These are phyloP conservation scores for Chaetops frenatus DNA, from an alignment of 2,113 vertebrate genomes.

Conservation along the genomic window DNA sequence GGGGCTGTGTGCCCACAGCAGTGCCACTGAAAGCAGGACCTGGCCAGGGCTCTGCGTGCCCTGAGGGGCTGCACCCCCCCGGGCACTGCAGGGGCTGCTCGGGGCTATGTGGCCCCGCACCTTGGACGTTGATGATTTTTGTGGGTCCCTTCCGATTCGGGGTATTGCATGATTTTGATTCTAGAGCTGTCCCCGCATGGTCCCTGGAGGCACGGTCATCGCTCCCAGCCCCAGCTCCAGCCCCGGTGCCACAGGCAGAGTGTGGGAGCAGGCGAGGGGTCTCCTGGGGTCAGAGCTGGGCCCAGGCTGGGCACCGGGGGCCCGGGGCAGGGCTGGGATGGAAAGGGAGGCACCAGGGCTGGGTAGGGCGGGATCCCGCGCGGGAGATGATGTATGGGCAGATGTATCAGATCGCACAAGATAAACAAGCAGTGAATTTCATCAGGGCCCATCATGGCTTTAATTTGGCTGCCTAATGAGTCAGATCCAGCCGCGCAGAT, in stretches of 20 bases:
- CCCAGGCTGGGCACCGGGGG: not conserved
- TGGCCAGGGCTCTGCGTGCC: not conserved
- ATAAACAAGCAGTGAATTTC: constrained; percentile 96
- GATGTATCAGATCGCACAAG: constrained; percentile 91
- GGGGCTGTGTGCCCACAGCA: not conserved
- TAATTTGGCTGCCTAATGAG: constrained; percentile 96
- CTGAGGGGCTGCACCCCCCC: rapidly evolving
- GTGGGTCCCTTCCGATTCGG: not conserved
- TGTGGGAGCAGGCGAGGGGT: rapidly evolving
- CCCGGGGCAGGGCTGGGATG: not conserved
- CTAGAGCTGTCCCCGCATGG: rapidly evolving
- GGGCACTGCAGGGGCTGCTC: rapidly evolving
- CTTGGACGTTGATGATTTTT: rapidly evolving
- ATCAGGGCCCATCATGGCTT: constrained; percentile 95
- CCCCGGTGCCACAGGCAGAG: rapidly evolving
- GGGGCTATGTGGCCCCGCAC: not conserved
- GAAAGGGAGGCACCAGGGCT: not conserved
- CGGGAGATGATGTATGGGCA: constrained; percentile 82
- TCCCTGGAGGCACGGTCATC: rapidly evolving
- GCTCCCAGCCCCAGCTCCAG: rapidly evolving
- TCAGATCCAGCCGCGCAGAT: constrained; percentile 93
- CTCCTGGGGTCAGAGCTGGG: not conserved
- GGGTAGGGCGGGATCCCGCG: constrained; percentile 50
- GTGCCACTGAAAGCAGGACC: not conserved
- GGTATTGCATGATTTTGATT: not conserved